Conservation (phyloP, 2,797 vertebrate genomes). For the Benthosema pterotum region DNA sequence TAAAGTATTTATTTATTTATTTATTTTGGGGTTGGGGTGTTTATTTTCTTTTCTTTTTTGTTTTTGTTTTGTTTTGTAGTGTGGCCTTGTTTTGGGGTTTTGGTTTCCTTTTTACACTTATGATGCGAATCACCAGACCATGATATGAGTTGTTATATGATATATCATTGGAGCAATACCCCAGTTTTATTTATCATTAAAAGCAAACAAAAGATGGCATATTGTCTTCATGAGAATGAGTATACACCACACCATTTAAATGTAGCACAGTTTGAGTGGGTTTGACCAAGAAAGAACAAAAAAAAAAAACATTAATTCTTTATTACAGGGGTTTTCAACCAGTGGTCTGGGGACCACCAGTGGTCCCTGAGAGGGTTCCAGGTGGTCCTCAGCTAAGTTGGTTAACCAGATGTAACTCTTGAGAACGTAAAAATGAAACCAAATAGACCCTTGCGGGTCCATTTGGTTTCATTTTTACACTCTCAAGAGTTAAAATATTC, state of each 20-base stretch:
- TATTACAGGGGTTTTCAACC: too few species aligned
- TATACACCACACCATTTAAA: conserved; percentile 62
- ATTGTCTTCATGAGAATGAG: conserved; percentile 65
- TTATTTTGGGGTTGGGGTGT: conserved; percentile 77
- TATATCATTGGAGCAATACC: conserved; percentile 79
- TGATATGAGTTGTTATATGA: conserved; percentile 62
- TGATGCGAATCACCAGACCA: conserved; percentile 53
- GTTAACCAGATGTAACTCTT: too few species aligned
- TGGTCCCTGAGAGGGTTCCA: too few species aligned
- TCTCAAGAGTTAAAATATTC: too few species aligned
- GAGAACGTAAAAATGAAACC: too few species aligned
- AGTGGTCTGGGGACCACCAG: too few species aligned
- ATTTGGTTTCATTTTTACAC: too few species aligned
- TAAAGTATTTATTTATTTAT: conserved; percentile 82
- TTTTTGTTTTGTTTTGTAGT: too few species aligned
- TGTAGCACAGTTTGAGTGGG: conserved; percentile 67
- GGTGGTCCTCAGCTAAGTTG: too few species aligned
- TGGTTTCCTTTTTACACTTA: conserved; percentile 58
- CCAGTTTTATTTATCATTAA: conserved; percentile 50
- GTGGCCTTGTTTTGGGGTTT: conserved; percentile 70
- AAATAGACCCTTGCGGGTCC: too few species aligned
- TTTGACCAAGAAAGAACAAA: conserved; percentile 29
- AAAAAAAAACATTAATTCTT: conserved; percentile 3
- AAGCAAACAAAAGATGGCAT: conserved; percentile 25
- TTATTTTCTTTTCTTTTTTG: conserved; percentile 78